A percentile compares a stretch with the other conserved stretches of the same genome.
These are phyloP conservation scores for Hyaena hyaena DNA, from an alignment of 2,113 vertebrate species.

Conservation along the genomic window DNA sequence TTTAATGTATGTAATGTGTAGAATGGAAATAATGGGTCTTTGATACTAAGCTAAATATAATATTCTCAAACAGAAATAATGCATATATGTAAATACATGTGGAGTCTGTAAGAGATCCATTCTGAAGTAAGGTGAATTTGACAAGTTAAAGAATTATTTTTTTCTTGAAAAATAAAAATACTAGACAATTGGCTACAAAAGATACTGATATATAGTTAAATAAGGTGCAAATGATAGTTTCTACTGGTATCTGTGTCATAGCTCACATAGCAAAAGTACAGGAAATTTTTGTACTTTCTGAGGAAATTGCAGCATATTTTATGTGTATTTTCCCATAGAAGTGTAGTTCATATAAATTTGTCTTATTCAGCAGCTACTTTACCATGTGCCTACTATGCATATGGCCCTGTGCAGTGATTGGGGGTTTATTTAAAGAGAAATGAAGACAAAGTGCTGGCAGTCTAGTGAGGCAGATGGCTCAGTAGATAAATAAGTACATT, in stretches of 20 bases:
- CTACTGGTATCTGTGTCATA: neutral
- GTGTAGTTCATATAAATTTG: neutral
- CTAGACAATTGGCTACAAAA: neutral
- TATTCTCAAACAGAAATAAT: slow-evolving; percentile 27
- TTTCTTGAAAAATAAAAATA: slow-evolving; percentile 48
- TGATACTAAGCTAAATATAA: neutral
- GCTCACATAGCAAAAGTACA: neutral
- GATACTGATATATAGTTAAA: neutral
- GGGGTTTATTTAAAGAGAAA: neutral
- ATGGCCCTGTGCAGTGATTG: neutral
- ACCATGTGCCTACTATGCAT: neutral
- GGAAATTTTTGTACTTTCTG: neutral
- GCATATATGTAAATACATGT: neutral
- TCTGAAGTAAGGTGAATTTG: neutral
- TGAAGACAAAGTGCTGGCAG: neutral
- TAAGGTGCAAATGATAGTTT: neutral
- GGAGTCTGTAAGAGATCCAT: neutral
- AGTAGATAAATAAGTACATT: neutral
- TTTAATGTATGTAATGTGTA: neutral
- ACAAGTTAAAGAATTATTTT: neutral
- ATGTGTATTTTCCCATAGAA: neutral
- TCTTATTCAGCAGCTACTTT: neutral
- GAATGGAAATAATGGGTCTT: neutral
- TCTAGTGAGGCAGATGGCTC: neutral
- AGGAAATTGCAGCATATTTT: slow-evolving; percentile 1